Percentiles rank a stretch among this genome's conserved stretches.
These are phyloP conservation scores for Pangasius macronema DNA, from an alignment of 2,797 vertebrate genomes.

Conservation along the genomic window DNA sequence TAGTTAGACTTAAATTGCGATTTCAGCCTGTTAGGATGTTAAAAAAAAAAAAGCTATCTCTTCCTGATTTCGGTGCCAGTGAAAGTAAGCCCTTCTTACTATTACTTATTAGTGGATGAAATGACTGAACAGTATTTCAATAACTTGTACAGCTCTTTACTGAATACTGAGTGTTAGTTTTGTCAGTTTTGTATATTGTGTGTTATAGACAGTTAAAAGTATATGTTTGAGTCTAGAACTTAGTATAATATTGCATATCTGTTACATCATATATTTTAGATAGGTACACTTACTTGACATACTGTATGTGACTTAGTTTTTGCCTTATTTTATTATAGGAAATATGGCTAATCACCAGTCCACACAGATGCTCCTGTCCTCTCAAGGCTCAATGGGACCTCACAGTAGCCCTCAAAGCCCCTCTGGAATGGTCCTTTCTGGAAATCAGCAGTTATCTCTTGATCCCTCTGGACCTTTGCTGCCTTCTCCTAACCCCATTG, in stretches of 20 bases:
- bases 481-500: conserved; percentile 87
- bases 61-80: neutral
- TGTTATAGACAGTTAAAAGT: neutral
- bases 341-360: conserved; percentile 80
- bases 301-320: neutral
- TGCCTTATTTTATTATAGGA: conserved; percentile 67
- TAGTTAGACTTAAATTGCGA: neutral
- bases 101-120: neutral
- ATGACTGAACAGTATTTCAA: neutral
- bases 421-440: conserved; percentile 85
- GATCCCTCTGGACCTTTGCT: conserved; percentile 84
- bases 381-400: conserved; percentile 74
- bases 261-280: neutral
- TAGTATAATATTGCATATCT: neutral
- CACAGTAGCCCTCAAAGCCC: conserved; percentile 87
- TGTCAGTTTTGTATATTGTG: neutral
- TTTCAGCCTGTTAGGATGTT: neutral
- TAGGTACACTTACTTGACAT: neutral
- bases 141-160: neutral
- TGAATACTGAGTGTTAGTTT: neutral
- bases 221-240: neutral
- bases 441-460: conserved; percentile 88
- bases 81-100: neutral
- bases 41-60: neutral
- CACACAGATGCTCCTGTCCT: conserved; percentile 70